A percentile compares a stretch with the other conserved stretches of the same genome.
Evolutionary conservation across 1,140 invertebrate species (phyloP).

Genomic region (Agrypnia vestita): DNA sequence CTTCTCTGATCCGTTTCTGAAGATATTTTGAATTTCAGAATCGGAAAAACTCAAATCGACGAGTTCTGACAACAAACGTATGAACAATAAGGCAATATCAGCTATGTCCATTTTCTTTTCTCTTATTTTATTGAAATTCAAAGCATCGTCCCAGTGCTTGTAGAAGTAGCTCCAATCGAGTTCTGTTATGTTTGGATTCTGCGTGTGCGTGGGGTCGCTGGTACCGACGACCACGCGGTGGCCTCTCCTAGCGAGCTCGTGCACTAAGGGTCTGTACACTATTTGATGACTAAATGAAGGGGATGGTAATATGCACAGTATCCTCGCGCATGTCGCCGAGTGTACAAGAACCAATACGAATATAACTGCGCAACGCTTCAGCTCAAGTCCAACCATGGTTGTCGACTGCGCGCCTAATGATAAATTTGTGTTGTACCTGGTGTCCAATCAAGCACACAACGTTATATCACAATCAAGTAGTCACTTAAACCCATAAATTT

Average conservation of each 20-base stretch:
- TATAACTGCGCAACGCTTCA: not conserved
- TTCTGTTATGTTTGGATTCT: slow-evolving; percentile 63
- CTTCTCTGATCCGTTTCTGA: slow-evolving; percentile 58
- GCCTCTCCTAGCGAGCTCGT: slow-evolving; percentile 53
- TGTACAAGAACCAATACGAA: not conserved
- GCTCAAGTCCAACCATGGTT: not conserved
- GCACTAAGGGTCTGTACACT: slow-evolving; percentile 57
- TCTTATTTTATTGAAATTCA: slow-evolving; percentile 38
- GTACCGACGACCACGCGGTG: slow-evolving; percentile 64
- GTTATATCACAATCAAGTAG: no score
- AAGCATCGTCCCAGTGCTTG: slow-evolving; percentile 56
- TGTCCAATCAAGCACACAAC: no score
- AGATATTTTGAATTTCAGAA: slow-evolving; percentile 61
- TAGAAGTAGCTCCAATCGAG: slow-evolving; percentile 63
- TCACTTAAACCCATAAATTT: no score
- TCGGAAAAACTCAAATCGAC: slow-evolving; percentile 50
- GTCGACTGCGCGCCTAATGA: not conserved
- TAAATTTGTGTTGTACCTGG: no score
- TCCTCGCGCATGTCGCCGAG: slow-evolving; percentile 25
- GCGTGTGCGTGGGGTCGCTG: slow-evolving; percentile 62
- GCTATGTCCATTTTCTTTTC: slow-evolving; percentile 58
- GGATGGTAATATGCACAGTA: slow-evolving; percentile 35
- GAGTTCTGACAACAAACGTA: not conserved
- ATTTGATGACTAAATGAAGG: slow-evolving; percentile 48
- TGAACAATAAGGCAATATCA: slow-evolving; percentile 24